Evolutionary conservation across 2,113 vertebrate genomes (phyloP).

Genomic region (Pyrgilauda ruficollis): DNA sequence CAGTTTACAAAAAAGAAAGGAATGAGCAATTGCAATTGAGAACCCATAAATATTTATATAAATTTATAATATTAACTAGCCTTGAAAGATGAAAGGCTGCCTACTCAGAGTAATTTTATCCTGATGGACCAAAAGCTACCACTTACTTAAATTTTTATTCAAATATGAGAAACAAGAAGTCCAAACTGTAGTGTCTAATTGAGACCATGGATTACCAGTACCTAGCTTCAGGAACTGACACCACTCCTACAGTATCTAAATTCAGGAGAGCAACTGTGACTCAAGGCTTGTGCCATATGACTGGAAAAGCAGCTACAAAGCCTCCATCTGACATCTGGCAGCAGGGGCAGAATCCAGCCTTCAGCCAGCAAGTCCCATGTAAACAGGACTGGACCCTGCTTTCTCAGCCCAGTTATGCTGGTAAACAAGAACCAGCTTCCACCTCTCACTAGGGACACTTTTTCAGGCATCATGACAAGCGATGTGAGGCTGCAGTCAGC

Average conservation of each 20-base stretch:
- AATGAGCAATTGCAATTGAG: not conserved
- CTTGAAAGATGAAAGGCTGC: slow-evolving; percentile 33
- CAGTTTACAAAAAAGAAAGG: slow-evolving; percentile 24
- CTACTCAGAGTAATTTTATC: not conserved
- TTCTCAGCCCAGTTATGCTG: not conserved
- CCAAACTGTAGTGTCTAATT: not conserved
- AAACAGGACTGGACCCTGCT: not conserved
- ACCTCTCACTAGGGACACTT: not conserved
- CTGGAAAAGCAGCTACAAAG: not conserved
- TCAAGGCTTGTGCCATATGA: not conserved
- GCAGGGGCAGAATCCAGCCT: not conserved
- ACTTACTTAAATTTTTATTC: slow-evolving; percentile 14
- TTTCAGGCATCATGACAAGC: not conserved
- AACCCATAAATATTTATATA: not conserved
- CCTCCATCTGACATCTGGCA: not conserved
- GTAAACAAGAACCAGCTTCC: not conserved
- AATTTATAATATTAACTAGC: slow-evolving; percentile 2
- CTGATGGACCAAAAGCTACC: not conserved
- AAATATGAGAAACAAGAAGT: slow-evolving; percentile 8
- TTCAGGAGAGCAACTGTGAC: not conserved
- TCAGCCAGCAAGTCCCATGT: not conserved
- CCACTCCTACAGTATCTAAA: not conserved
- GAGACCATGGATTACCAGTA: not conserved
- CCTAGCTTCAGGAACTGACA: not conserved
- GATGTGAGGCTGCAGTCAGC: not conserved